Evolutionary conservation across 1,140 invertebrate genomes (phyloP), one percentile per base, ranked within the genome.

Genomic region (Belonocnema kinseyi): DNA sequence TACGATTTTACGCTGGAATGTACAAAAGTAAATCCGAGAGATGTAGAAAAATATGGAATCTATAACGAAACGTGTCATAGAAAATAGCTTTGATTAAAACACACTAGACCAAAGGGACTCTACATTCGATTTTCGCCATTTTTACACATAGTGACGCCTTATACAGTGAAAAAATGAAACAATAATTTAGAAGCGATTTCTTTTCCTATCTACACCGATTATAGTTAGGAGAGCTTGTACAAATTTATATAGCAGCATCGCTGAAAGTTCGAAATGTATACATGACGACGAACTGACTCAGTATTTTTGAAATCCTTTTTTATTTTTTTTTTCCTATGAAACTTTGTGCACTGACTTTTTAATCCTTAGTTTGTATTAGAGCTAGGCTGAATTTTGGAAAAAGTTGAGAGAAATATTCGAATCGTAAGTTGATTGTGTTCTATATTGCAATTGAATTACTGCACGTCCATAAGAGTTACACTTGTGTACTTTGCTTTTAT

Each of bases 11-110:
- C 75, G 50, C 56, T 79, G 77, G 75, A 80, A 79, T 79, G 75
- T 85, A 85, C 71, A 85, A 82, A 84, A 82, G 77, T 82, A 85
- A 83, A 80, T 81, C 76, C 82, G 72, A 76, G 82, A 79, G 77
- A 79, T 83, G 77, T 85, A 85, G 82, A 85, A 85, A 85, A 85
- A 85, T 85, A 85, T 85, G 81, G 80, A 84, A 83, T 85, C 81
- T 84, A 84, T 78, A 78, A 81, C 50, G 72, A 83, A 81, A 19
- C 77, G 77, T 84, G 79, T 80, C 54, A 54, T 81, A 78, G 50
- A 81, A 78, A 81, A 79, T 85, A 80, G 80, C 74, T 84, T 85
- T 85, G 80, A 84, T 85, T 85, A 82, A 81, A 75, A 81, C 80
- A 79, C 79, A 76, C 77, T 82, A 82, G 74, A 78, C 26, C 26